Percentiles rank a stretch among this genome's conserved stretches.
Conservation (phyloP, 2,797 vertebrate species). For the Saxicola maurus region DNA sequence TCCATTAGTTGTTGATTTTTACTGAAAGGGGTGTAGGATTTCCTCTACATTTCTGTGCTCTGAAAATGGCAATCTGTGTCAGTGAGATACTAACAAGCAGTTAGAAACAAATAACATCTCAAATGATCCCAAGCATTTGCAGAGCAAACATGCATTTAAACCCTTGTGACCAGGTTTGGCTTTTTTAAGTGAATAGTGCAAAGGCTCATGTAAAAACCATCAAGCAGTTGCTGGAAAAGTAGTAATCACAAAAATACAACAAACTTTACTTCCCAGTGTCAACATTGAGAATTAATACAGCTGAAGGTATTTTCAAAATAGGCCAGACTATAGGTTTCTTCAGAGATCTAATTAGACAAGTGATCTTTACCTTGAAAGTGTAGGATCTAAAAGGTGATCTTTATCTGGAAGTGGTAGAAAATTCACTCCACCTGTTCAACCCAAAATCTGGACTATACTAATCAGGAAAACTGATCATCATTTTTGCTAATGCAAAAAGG, state of each 20-base stretch:
- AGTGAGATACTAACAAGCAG: neutral
- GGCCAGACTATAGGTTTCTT: neutral
- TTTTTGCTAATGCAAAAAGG: neutral
- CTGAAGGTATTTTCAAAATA: neutral
- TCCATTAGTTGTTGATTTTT: neutral
- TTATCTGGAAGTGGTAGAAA: neutral
- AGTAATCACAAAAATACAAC: neutral
- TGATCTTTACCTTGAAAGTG: neutral
- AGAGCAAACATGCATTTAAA: neutral
- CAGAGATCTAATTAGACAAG: neutral
- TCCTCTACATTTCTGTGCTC: neutral
- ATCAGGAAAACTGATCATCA: neutral
- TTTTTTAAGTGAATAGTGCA: neutral
- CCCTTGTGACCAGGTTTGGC: fast-evolving
- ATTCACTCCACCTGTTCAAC: neutral
- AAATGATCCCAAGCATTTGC: neutral
- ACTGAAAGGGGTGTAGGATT: neutral
- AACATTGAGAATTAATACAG: neutral
- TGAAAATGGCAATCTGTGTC: neutral
- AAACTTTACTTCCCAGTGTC: neutral
- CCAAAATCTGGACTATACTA: neutral
- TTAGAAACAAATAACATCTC: neutral
- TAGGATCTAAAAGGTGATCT: neutral
- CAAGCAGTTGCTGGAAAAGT: neutral
- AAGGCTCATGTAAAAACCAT: neutral